These are phyloP conservation scores for Ginglymostoma cirratum DNA, from an alignment of 2,113 vertebrate genomes.

Conservation along the genomic window DNA sequence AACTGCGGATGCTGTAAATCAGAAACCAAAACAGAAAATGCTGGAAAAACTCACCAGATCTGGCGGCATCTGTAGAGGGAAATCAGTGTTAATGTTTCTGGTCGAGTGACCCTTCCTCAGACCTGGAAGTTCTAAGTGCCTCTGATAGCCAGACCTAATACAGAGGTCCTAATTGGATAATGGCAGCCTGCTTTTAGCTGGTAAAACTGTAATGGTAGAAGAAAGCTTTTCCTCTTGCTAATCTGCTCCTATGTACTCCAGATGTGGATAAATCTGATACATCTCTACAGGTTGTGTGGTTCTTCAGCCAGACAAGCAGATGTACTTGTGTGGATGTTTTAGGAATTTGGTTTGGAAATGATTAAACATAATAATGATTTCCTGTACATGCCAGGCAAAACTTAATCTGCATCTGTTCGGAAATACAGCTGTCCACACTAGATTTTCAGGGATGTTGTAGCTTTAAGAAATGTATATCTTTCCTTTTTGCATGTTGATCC, in stretches of 20 bases:
- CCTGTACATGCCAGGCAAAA: neutral
- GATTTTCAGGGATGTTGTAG: neutral
- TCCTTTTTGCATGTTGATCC: neutral
- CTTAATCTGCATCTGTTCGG: neutral
- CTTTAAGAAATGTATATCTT: neutral
- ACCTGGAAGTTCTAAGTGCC: no score
- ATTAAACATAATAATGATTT: neutral
- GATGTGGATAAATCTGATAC: neutral
- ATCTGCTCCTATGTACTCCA: neutral
- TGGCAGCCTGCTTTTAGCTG: neutral
- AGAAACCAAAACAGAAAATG: no score
- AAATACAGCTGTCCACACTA: neutral
- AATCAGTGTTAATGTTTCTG: no score
- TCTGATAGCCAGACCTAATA: neutral
- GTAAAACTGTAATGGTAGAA: neutral
- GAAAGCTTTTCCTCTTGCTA: neutral
- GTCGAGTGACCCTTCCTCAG: no score
- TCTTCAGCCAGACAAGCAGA: neutral
- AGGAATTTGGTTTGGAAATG: neutral
- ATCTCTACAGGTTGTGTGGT: neutral
- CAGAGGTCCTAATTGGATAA: neutral
- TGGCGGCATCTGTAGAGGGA: no score
- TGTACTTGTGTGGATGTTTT: neutral
- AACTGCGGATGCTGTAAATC: no score
- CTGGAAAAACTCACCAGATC: no score